Conservation (phyloP, 1,140 invertebrate species). For the Vanessa tameamea region DNA sequence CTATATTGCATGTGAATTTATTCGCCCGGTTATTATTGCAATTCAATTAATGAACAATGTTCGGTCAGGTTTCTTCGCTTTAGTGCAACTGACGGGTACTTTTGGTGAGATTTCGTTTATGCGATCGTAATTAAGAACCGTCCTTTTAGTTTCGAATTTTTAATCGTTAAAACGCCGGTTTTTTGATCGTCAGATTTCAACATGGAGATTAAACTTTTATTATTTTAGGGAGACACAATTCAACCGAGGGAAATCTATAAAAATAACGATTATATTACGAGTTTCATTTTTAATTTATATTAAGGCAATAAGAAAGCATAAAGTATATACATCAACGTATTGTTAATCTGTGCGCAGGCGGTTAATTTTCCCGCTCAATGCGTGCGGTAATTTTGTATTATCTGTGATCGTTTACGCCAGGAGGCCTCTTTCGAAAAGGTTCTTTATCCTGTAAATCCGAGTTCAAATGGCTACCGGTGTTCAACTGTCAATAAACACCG, state of each 20-base stretch:
- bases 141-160: slow-evolving; percentile 31
- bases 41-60: slow-evolving; percentile 76
- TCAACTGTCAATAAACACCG: slow-evolving; percentile 49
- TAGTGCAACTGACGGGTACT: slow-evolving; percentile 47
- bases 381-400: slow-evolving; percentile 33
- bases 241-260: not conserved
- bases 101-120: slow-evolving; percentile 46
- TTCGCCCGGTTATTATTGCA: slow-evolving; percentile 71
- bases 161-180: slow-evolving; percentile 17
- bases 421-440: slow-evolving; percentile 32
- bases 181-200: slow-evolving; percentile 3
- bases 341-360: not conserved
- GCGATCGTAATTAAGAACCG: slow-evolving; percentile 28
- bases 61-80: slow-evolving; percentile 63
- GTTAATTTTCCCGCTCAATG: slow-evolving; percentile 29
- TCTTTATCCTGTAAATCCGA: slow-evolving; percentile 35
- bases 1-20: slow-evolving; percentile 58
- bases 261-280: not conserved
- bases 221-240: not conserved
- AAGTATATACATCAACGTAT: not conserved
- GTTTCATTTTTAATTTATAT: not conserved
- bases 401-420: slow-evolving; percentile 39
- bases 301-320: not conserved
- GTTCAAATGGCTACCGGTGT: slow-evolving; percentile 54
- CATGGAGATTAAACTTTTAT: slow-evolving; percentile 5